Conservation (phyloP, 2,797 vertebrate genomes). For the Ciconia nigra region DNA sequence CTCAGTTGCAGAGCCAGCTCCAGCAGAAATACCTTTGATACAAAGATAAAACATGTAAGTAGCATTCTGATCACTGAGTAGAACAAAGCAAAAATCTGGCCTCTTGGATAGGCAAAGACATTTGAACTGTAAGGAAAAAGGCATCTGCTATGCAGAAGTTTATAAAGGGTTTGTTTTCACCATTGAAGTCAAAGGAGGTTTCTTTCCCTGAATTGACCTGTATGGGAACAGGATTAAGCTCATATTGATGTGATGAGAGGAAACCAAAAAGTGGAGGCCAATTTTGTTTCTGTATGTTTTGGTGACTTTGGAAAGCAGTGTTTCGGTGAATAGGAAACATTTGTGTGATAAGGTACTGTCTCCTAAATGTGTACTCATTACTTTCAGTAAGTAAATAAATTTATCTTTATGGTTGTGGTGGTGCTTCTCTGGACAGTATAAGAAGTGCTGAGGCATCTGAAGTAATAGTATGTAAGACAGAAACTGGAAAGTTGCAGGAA, state of each 20-base stretch:
- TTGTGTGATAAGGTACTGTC: background rate
- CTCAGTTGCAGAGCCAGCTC: constrained; percentile 81
- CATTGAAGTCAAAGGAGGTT: background rate
- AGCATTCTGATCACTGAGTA: background rate
- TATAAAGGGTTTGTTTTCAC: background rate
- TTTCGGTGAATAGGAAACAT: background rate
- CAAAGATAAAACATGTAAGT: constrained; percentile 91
- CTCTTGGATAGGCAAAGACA: background rate
- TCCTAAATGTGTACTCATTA: background rate
- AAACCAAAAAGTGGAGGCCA: background rate
- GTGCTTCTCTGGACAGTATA: background rate
- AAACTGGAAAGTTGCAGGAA: background rate
- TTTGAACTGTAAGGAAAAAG: background rate
- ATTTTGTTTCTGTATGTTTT: background rate
- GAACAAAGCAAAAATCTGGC: background rate
- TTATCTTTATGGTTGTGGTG: background rate
- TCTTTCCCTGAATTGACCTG: background rate
- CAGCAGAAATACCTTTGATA: constrained; percentile 80
- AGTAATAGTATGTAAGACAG: background rate
- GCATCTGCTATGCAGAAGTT: background rate
- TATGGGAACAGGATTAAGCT: background rate
- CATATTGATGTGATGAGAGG: background rate
- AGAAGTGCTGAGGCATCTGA: background rate
- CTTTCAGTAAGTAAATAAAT: background rate
- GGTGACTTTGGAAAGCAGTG: background rate